These are phyloP conservation scores for Tachuris rubrigastra DNA, from an alignment of 2,113 vertebrate species.

Conservation along the genomic window DNA sequence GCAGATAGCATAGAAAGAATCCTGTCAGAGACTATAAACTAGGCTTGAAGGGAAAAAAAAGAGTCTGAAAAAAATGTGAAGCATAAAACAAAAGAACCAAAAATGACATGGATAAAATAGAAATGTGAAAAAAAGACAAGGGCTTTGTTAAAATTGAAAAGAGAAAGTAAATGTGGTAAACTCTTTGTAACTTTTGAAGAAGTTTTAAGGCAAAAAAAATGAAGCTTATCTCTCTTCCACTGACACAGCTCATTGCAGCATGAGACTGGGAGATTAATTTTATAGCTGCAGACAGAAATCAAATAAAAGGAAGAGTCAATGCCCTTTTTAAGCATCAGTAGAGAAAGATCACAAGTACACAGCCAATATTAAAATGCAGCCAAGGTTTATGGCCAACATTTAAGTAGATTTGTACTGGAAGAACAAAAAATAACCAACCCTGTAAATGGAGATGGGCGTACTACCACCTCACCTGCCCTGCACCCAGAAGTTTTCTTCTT, in stretches of 20 bases:
- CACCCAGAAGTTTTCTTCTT: not conserved
- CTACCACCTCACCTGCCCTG: not conserved
- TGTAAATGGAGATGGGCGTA: not conserved
- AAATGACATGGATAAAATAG: conserved; percentile 68
- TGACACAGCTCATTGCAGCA: conserved; percentile 55
- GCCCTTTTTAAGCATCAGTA: conserved; percentile 62
- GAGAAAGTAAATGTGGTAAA: conserved; percentile 43
- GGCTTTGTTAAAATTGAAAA: conserved; percentile 60
- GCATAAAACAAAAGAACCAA: conserved; percentile 65
- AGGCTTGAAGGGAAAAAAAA: conserved; percentile 48
- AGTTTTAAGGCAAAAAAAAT: conserved; percentile 46
- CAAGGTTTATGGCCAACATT: conserved; percentile 37
- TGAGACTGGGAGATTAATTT: conserved; percentile 55
- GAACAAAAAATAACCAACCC: conserved; percentile 39
- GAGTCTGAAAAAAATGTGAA: conserved; percentile 55
- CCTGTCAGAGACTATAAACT: conserved; percentile 72
- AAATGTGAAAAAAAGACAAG: conserved; percentile 48
- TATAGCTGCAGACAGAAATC: conserved; percentile 63
- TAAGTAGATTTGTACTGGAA: conserved; percentile 44
- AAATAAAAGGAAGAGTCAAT: conserved; percentile 63
- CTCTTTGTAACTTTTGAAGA: conserved; percentile 48
- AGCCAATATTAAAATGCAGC: conserved; percentile 56
- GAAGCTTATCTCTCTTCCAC: conserved; percentile 53
- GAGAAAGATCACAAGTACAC: conserved; percentile 57
- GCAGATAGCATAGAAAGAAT: conserved; percentile 71